Percentiles rank a stretch among this genome's conserved stretches.
Evolutionary conservation across 2,797 vertebrate genomes (phyloP).

Genomic region (Bucorvus abyssinicus): DNA sequence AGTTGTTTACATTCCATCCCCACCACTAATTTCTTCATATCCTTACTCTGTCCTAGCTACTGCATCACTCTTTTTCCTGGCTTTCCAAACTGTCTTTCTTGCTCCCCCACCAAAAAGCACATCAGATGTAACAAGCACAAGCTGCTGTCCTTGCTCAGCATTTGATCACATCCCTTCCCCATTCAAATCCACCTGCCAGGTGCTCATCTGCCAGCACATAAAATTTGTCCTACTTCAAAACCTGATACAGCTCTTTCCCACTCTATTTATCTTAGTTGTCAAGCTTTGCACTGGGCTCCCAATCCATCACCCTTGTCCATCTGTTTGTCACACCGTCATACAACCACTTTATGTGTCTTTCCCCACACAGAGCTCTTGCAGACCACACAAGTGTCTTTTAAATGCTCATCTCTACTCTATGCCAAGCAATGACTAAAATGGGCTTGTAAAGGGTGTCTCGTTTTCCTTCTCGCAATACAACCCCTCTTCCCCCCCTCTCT

Average conservation of each 20-base stretch:
- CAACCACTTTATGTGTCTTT: background rate
- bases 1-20: background rate
- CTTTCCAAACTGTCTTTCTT: background rate
- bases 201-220: background rate
- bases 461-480: background rate
- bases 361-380: background rate
- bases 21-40: background rate
- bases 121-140: background rate
- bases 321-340: background rate
- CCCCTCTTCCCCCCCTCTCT: background rate
- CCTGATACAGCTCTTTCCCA: background rate
- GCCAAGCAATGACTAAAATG: background rate
- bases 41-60: background rate
- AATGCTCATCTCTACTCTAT: background rate
- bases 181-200: background rate
- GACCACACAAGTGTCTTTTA: background rate
- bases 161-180: background rate
- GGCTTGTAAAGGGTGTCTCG: background rate
- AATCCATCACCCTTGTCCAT: background rate
- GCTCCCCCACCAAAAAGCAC: background rate
- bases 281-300: background rate
- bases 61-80: background rate
- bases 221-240: background rate
- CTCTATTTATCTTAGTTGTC: background rate
- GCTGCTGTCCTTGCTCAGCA: background rate